Evolutionary conservation across 2,113 vertebrate species (phyloP), one percentile per base, ranked within the genome.

Genomic region (Passer montanus): DNA sequence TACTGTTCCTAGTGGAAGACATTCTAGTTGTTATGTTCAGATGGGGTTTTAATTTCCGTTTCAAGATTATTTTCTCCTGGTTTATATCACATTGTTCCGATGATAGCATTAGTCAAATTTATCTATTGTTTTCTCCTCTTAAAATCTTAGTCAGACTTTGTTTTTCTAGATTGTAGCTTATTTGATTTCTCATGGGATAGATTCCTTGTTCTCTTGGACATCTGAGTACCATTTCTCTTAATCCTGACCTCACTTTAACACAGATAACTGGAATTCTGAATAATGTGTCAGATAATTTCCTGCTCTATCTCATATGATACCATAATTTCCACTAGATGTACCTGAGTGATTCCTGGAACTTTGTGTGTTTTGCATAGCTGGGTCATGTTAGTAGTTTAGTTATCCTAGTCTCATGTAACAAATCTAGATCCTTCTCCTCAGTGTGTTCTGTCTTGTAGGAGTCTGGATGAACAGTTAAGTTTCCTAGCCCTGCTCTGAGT

Each of bases 241-340:
- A 79, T 92, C 64, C 55, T 96, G 91, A 87, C 89, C 87, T 97
- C 82, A 41, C 69, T 95, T 92, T 53, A 84, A 89, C 49, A 79
- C 39, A 37, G 66, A 87, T 96, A 87, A 93, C 73, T 52, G 89
- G 80, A 96, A 94, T 91, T 91, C 39, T 91, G 84, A 84, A 64
- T 41, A 74, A 22, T 31, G 30, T 89, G 81, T 77, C 52, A 68
- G 35, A 81, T 78, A 23, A 94, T 90, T 94, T 95, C 73, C 66
- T 68, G 68, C 56, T 84, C 24, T 84, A 24, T 87, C 73, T 91
- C 30, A 0, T 75, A 30, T 80, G 80, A 91, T 78, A n/a, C 30
- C 27, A 37, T 93, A 10, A 35, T 94, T 96, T 94, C 62, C 91
- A 75, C 16, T 94, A 75, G 77, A 68, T 75, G 47, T 91, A 78